Conservation (phyloP, 2,888 invertebrate genomes). For the Microplitis manilae region DNA sequence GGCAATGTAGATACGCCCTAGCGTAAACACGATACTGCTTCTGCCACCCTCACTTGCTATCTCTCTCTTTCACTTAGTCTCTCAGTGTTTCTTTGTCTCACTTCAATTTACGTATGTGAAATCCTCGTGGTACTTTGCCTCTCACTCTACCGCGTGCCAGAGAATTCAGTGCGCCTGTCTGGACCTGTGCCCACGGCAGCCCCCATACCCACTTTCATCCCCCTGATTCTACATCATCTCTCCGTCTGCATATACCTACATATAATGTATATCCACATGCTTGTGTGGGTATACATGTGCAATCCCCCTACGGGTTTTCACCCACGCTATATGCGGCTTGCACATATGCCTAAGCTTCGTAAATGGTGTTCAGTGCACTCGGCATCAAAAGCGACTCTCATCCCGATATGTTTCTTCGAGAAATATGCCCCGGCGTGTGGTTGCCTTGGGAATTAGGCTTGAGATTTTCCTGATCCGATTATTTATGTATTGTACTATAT, state of each 20-base stretch:
- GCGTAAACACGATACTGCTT: constrained; percentile 53
- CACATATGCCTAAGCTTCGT: constrained; percentile 32
- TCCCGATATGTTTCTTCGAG: constrained; percentile 18
- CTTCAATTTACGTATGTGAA: background rate
- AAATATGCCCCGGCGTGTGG: constrained; percentile 11
- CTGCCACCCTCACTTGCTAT: constrained; percentile 12
- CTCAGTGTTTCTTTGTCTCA: background rate
- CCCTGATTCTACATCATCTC: background rate
- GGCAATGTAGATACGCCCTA: constrained; percentile 49
- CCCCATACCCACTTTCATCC: constrained; percentile 6
- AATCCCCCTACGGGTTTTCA: constrained; percentile 2
- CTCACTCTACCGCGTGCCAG: background rate
- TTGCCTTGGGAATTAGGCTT: background rate
- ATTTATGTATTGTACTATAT: constrained; percentile 4
- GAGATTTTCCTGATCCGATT: constrained; percentile 25
- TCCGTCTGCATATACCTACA: background rate
- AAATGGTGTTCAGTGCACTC: constrained; percentile 21
- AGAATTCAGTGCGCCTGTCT: constrained; percentile 21
- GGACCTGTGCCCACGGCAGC: constrained; percentile 25
- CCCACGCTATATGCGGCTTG: constrained; percentile 11
- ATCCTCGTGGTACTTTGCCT: background rate
- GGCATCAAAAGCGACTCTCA: constrained; percentile 28
- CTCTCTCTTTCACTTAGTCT: background rate
- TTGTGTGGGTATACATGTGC: background rate
- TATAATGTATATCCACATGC: background rate